These are phyloP conservation scores for Drosophila cognata DNA, from an alignment of 2,888 invertebrate species.

Conservation along the genomic window DNA sequence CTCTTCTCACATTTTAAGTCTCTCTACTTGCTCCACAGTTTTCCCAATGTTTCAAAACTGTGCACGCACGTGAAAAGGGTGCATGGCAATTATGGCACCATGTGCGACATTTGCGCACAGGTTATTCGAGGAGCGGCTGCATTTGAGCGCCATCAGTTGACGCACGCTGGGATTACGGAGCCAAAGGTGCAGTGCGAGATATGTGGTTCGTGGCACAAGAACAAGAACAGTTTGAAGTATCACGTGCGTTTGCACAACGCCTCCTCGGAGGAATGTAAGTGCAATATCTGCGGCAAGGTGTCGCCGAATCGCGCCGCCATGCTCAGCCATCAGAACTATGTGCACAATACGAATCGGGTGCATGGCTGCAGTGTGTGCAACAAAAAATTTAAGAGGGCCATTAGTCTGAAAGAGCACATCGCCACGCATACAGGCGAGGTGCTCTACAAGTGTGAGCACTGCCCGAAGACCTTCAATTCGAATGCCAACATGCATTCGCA, in stretches of 20 bases:
- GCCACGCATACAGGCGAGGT: slow-evolving; percentile 84
- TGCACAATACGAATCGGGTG: slow-evolving; percentile 80
- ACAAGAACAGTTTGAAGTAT: slow-evolving; percentile 83
- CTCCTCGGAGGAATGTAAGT: slow-evolving; percentile 75
- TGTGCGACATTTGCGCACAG: slow-evolving; percentile 84
- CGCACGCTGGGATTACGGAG: slow-evolving; percentile 79
- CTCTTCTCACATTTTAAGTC: not conserved
- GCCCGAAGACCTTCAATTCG: slow-evolving; percentile 84
- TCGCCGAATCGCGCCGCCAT: slow-evolving; percentile 83
- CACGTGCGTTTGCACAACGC: slow-evolving; percentile 82
- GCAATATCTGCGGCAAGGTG: slow-evolving; percentile 82
- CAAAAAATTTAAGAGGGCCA: slow-evolving; percentile 83
- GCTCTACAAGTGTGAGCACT: slow-evolving; percentile 84
- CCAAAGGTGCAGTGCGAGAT: slow-evolving; percentile 83
- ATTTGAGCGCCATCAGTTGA: slow-evolving; percentile 82
- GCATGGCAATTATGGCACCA: slow-evolving; percentile 79
- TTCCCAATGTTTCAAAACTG: slow-evolving; percentile 80
- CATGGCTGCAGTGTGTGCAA: slow-evolving; percentile 83
- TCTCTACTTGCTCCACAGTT: slow-evolving; percentile 56
- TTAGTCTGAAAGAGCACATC: slow-evolving; percentile 84
- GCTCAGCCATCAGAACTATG: slow-evolving; percentile 82
- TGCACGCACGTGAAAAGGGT: slow-evolving; percentile 78
- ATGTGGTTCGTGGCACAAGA: slow-evolving; percentile 84
- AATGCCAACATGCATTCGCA: slow-evolving; percentile 85
- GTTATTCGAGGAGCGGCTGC: slow-evolving; percentile 82